phyloP scores from a whole-genome alignment of 2,113 vertebrate genomes.

The Microcebus murinus region DNA sequence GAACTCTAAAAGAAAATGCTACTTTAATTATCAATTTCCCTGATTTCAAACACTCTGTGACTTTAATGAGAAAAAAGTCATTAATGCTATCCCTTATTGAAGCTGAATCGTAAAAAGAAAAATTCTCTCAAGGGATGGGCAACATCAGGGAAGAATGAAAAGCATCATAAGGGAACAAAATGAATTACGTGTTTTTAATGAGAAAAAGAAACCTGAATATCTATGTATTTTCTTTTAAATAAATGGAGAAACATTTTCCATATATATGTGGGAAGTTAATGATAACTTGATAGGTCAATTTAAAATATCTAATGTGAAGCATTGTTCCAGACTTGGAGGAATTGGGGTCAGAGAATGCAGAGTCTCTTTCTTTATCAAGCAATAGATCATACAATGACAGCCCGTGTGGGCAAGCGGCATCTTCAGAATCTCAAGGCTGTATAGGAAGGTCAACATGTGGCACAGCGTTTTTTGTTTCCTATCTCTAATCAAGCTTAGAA shows the following conservation, averaged over 20 bases:
- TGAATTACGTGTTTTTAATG: slow-evolving; percentile 47
- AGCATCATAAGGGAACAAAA: slow-evolving; percentile 7
- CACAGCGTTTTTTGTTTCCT: slow-evolving; percentile 2
- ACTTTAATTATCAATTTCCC: neutral
- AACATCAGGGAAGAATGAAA: slow-evolving; percentile 61
- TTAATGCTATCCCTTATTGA: slow-evolving; percentile 45
- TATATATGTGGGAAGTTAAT: slow-evolving; percentile 65
- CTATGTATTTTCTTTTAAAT: slow-evolving; percentile 68
- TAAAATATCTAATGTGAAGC: slow-evolving; percentile 73
- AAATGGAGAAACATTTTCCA: slow-evolving; percentile 58
- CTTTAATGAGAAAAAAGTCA: neutral
- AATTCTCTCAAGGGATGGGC: slow-evolving; percentile 26
- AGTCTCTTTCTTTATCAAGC: slow-evolving; percentile 65
- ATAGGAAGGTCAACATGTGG: slow-evolving; percentile 51
- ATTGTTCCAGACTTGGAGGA: slow-evolving; percentile 61
- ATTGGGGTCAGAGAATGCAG: slow-evolving; percentile 63
- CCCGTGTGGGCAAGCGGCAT: neutral
- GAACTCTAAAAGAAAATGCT: neutral
- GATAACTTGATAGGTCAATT: slow-evolving; percentile 63
- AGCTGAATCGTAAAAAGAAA: slow-evolving; percentile 59
- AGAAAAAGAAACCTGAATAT: slow-evolving; percentile 28
- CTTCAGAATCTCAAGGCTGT: slow-evolving; percentile 67
- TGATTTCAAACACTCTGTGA: neutral
- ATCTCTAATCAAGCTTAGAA: neutral
- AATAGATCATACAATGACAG: slow-evolving; percentile 70